A percentile compares a stretch with the other conserved stretches of the same genome.
Evolutionary conservation across 1,140 invertebrate genomes (phyloP).

Genomic region (Notospermus geniculatus): DNA sequence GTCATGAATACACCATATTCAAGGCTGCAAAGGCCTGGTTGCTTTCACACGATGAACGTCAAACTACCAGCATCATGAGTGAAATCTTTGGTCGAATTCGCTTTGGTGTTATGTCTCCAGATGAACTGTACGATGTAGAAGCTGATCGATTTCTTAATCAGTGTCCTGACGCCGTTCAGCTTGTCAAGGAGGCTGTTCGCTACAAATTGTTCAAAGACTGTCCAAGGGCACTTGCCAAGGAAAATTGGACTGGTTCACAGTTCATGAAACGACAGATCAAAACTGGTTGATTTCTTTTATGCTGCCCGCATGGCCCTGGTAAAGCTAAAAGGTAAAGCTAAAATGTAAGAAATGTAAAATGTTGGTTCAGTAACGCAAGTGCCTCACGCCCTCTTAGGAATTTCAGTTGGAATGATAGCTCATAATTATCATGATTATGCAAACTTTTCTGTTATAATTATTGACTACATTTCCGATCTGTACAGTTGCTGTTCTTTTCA

Average conservation of each 20-base stretch:
- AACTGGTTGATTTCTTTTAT: too few relatives aligned
- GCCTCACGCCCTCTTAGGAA: too few relatives aligned
- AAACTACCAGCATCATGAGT: not conserved
- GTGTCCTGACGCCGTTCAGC: not conserved
- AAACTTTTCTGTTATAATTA: too few relatives aligned
- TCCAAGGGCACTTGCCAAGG: not conserved
- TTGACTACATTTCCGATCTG: too few relatives aligned
- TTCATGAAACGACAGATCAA: not conserved
- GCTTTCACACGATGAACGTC: not conserved
- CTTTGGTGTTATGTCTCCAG: not conserved
- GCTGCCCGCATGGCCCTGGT: too few relatives aligned
- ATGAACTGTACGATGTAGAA: conserved; percentile 7
- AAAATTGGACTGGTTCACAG: conserved; percentile 4
- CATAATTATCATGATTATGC: too few relatives aligned
- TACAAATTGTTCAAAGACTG: conserved; percentile 10
- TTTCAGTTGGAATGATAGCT: too few relatives aligned
- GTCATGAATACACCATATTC: conserved; percentile 1
- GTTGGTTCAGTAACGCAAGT: too few relatives aligned
- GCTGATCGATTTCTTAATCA: not conserved
- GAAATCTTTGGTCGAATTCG: conserved; percentile 1
- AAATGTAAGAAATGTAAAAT: too few relatives aligned
- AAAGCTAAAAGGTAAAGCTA: too few relatives aligned
- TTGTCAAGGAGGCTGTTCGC: conserved; percentile 4
- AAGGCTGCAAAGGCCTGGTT: conserved; percentile 5
- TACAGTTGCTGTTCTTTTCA: too few relatives aligned